Percentiles rank a stretch among this genome's conserved stretches.
Evolutionary conservation across 2,888 invertebrate species (phyloP).

Genomic region (Drosophila mimetica): DNA sequence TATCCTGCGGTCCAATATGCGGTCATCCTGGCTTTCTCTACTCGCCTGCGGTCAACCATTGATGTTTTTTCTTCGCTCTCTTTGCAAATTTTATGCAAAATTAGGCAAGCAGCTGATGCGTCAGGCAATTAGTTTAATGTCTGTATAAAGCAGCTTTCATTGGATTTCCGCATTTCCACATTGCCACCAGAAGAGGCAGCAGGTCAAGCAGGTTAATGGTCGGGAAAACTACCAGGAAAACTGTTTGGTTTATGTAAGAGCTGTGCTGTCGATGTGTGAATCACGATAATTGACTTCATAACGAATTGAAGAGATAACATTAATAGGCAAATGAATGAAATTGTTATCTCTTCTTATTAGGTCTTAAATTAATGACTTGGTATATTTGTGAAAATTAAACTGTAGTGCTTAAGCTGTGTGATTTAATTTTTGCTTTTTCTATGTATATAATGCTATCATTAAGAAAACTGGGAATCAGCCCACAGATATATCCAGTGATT

Average conservation of each 20-base stretch:
- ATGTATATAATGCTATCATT: no score
- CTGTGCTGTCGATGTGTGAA: constrained; percentile 4
- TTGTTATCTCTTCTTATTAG: not conserved
- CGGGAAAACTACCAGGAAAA: constrained; percentile 8
- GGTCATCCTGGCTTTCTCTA: constrained; percentile 41
- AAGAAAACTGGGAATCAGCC: no score
- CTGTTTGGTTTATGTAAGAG: not conserved
- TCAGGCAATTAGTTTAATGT: constrained; percentile 58
- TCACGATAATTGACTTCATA: constrained; percentile 1
- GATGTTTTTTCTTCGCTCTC: constrained; percentile 33
- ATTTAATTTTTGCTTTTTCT: not conserved
- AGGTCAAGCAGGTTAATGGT: constrained; percentile 6
- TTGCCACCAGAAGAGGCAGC: constrained; percentile 2
- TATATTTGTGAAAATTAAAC: not conserved
- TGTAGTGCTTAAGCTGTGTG: not conserved
- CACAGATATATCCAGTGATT: no score
- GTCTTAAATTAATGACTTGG: not conserved
- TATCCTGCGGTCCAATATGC: constrained; percentile 47
- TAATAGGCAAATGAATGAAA: not conserved
- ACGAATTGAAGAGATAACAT: not conserved
- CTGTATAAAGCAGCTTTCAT: constrained; percentile 27
- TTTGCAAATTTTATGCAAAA: constrained; percentile 71
- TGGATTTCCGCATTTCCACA: constrained; percentile 10
- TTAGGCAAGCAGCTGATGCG: constrained; percentile 62
- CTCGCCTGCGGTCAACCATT: constrained; percentile 21